Base-by-base conservation (phyloP, 1,140 invertebrate species). In the Drosophila yakuba region DNA sequence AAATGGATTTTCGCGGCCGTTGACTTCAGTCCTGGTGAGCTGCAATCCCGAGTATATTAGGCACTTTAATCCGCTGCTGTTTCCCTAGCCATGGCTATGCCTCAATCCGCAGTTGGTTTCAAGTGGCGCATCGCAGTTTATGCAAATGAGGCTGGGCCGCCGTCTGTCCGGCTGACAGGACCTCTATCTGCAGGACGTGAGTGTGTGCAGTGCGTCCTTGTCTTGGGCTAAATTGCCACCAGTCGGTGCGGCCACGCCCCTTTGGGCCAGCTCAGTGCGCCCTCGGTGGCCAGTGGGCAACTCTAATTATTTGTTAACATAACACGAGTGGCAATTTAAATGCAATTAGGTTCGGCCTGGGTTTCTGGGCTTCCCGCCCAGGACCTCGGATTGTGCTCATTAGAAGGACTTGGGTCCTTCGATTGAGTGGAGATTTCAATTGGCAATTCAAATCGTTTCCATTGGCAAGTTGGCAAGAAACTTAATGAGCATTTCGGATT, bases 221-320 rank as follows among this genome's bases (percentile, higher is more conserved):
- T 74, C 67, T 74, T 61, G 60, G 35, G 39, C 43, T 63, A 60
- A 81, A 76, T 80, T 80, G 62, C 52, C 67, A 58, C 15, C 69
- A 62, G 55, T 58, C 57, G 78, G 73, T 36, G 10, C 47, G 50
- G 74, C 63, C 50, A 56, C 45, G 17, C 44, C 76, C 57, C 52
- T 55, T 59, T 15, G 69, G 41, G 75, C 32, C 72, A 61, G 48
- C 45, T 62, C 50, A 67, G 38, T 61, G 62, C 60, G 72, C 56
- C 52, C 45, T 72, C 66, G 75, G 64, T 59, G 82, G 78, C 82
- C 83, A 71, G 47, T 88, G 83, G 83, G 71, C 79, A 79, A 88
- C 83, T 86, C 83, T 86, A 86, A 86, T 86, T 86, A 86, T 86
- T 86, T 86, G 83, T 86, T 88, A 86, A 86, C 84, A 86, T 86